Base-by-base conservation (phyloP, 2,113 vertebrate species). In the Oreochromis niloticus region DNA sequence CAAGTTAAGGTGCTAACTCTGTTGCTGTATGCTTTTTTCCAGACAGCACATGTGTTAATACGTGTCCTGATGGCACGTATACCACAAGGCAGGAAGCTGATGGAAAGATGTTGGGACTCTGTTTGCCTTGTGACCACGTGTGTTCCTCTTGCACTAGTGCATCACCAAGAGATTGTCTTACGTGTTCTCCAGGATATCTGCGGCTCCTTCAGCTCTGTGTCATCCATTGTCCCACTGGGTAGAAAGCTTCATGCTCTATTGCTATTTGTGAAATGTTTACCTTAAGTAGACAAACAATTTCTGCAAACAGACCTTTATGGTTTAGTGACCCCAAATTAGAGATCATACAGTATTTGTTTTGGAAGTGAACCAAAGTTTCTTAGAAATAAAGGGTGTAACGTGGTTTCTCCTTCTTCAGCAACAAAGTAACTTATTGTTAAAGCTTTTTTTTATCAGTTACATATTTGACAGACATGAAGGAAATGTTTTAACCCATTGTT, bases 191-290 rank as follows among this genome's bases (percentile, higher is more conserved):
- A 4, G 95, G 94, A 79, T 94, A 95, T 84, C 92, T 97, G 56
- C 94, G 73, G 43, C 91, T 97, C 32, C 93, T 96, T 75, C 92
- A 96, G 24, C 95, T 97, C 46, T 96, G 96, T 16, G 91, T 97
- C 57, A 90, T 87, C 24, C 96, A 96, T 54, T 97, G 96, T 89
- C 96, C 97, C 7, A 94, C 95, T 3, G 96, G 96, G 97, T 97
- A 94, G 57, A 85, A 68, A 56, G 43, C 73, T 63, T 19, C 6
- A 9, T 17, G 34, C 16, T 52, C 7, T 5, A 2, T 55, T 17
- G 12, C 9, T 4, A 24, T 9, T 12, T 1, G 2, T 3, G 22
- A 41, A 34, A 7, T 50, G 12, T 73, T 80, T 85, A 54, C 81
- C 63, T 87, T 46, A 59, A 17, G 2, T 9, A 32, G 43, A 75